These are phyloP conservation scores for Balanococcus diminutus DNA, from an alignment of 2,888 invertebrate genomes.

Conservation along the genomic window DNA sequence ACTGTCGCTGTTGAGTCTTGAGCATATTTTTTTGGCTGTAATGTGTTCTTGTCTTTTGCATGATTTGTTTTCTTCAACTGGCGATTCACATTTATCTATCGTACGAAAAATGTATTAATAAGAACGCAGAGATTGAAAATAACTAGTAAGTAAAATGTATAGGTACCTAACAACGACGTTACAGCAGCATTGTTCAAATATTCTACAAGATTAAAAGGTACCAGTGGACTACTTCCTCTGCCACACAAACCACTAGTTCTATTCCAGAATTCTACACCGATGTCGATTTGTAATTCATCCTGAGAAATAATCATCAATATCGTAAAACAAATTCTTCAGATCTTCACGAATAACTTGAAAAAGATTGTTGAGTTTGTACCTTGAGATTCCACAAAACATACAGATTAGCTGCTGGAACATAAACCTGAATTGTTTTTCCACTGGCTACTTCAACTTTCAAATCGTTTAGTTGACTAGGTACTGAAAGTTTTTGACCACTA, in stretches of 20 bases:
- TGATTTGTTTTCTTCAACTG: neutral
- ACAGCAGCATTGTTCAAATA: slow-evolving; percentile 29
- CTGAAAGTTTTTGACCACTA: slow-evolving; percentile 64
- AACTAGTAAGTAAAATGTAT: too few species aligned
- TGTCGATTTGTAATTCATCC: slow-evolving; percentile 72
- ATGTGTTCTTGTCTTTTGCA: neutral
- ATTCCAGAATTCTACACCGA: slow-evolving; percentile 74
- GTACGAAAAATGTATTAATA: neutral
- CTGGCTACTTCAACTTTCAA: slow-evolving; percentile 75
- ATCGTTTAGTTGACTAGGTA: slow-evolving; percentile 76
- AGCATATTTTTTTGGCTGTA: slow-evolving; percentile 43
- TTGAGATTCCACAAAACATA: slow-evolving; percentile 79
- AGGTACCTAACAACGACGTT: slow-evolving; percentile 11
- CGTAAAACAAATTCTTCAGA: neutral
- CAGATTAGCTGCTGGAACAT: slow-evolving; percentile 72
- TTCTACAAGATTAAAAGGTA: neutral
- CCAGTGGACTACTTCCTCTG: neutral
- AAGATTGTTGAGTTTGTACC: too few species aligned
- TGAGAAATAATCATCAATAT: slow-evolving; percentile 60
- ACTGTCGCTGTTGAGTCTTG: neutral
- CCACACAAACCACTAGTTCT: slow-evolving; percentile 85
- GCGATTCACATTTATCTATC: slow-evolving; percentile 52
- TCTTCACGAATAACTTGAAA: too few species aligned
- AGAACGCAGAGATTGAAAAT: neutral
- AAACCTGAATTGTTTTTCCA: slow-evolving; percentile 72